Evolutionary conservation across 2,797 vertebrate species (phyloP).

Genomic region (Okamejei kenojei): DNA sequence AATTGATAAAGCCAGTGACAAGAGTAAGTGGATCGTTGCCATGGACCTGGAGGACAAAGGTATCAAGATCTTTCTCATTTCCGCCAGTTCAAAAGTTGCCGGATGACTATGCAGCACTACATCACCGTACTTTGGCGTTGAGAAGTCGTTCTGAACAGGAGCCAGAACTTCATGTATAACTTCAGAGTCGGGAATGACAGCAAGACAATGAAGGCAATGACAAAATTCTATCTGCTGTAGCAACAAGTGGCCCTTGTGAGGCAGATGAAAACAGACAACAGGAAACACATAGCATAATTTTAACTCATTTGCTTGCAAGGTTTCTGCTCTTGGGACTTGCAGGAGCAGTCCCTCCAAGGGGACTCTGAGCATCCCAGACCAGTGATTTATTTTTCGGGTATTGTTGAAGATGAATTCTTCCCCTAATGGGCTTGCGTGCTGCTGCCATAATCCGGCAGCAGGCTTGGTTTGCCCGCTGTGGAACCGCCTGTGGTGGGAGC

Average conservation of each 20-base stretch:
- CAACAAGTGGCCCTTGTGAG: constrained; percentile 63
- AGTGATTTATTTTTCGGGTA: constrained; percentile 62
- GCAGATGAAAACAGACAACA: constrained; percentile 75
- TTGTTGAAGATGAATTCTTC: constrained; percentile 49
- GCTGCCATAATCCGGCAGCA: too few species aligned
- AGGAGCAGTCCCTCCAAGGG: constrained; percentile 50
- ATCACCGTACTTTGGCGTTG: constrained; percentile 89
- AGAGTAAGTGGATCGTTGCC: constrained; percentile 91
- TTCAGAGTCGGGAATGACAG: constrained; percentile 75
- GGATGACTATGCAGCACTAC: constrained; percentile 88
- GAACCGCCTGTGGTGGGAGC: too few species aligned
- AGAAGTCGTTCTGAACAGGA: constrained; percentile 85
- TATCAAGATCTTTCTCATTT: constrained; percentile 96
- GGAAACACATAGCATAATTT: constrained; percentile 85
- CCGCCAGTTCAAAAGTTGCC: constrained; percentile 94
- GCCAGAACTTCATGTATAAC: constrained; percentile 62
- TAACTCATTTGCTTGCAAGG: constrained; percentile 58
- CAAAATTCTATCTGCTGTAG: constrained; percentile 58
- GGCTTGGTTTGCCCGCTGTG: too few species aligned
- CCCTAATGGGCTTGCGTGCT: constrained; percentile 50
- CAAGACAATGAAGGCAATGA: constrained; percentile 77
- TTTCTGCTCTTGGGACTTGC: constrained; percentile 65
- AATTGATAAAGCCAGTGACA: constrained; percentile 97
- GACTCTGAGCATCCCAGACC: constrained; percentile 66
- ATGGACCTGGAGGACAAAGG: constrained; percentile 98